Conservation (phyloP, 2,113 vertebrate genomes). For the Pteropus alecto region DNA sequence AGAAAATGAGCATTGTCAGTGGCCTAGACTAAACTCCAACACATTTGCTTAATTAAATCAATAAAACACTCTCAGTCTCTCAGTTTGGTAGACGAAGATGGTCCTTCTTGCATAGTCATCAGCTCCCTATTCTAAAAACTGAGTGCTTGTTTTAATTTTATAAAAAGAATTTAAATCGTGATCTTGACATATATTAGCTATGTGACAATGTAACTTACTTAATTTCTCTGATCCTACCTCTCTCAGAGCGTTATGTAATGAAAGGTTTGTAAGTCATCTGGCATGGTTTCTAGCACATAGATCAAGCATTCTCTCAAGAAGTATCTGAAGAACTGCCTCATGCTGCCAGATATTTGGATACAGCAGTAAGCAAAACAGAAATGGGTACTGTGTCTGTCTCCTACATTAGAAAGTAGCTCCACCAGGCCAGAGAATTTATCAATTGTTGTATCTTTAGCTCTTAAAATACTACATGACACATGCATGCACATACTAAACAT, state of each 20-base stretch:
- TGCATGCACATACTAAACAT: not conserved
- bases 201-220: not conserved
- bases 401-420: not conserved
- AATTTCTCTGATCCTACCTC: not conserved
- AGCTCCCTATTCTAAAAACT: not conserved
- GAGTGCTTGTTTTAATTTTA: not conserved
- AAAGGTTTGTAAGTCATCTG: not conserved
- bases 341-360: not conserved
- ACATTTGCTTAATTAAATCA: not conserved
- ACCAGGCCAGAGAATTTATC: not conserved
- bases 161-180: not conserved
- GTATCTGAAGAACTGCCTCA: not conserved
- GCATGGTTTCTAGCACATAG: not conserved
- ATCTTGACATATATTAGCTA: not conserved
- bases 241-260: not conserved
- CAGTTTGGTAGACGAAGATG: not conserved
- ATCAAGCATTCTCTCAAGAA: conserved; percentile 10
- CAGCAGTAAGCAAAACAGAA: not conserved
- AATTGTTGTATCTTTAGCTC: not conserved
- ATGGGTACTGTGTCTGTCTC: not conserved
- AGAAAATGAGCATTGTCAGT: not conserved
- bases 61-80: not conserved
- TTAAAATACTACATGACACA: not conserved
- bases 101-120: not conserved
- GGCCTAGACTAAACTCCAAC: not conserved